A percentile compares a stretch with the other conserved stretches of the same genome.
These are phyloP conservation scores for Dynastes hyllus DNA, from an alignment of 2,888 invertebrate genomes.

Conservation along the genomic window DNA sequence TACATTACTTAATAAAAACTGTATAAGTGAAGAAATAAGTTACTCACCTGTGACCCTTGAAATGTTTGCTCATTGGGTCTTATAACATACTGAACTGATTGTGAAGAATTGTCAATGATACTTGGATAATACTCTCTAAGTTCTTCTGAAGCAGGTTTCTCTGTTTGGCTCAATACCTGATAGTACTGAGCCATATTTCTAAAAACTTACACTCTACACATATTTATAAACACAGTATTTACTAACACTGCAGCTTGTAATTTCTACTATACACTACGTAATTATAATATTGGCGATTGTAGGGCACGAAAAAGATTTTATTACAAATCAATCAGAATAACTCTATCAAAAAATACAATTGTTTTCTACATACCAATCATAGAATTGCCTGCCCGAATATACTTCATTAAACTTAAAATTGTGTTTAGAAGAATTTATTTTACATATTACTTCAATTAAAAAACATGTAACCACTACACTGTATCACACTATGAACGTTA, in stretches of 20 bases:
- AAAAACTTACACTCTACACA: slow-evolving; percentile 50
- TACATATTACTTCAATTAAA: slow-evolving; percentile 29
- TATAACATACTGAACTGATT: slow-evolving; percentile 67
- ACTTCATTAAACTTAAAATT: slow-evolving; percentile 13
- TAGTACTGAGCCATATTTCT: slow-evolving; percentile 81
- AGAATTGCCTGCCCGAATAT: slow-evolving; percentile 29
- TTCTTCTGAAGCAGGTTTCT: slow-evolving; percentile 75
- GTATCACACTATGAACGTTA: slow-evolving; percentile 41
- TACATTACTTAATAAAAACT: slow-evolving; percentile 39
- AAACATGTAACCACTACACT: slow-evolving; percentile 42
- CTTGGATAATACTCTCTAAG: slow-evolving; percentile 79
- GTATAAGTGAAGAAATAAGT: slow-evolving; percentile 15
- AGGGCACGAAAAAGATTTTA: slow-evolving; percentile 25
- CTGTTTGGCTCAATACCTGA: slow-evolving; percentile 77
- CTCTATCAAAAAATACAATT: slow-evolving; percentile 43
- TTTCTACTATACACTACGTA: slow-evolving; percentile 20
- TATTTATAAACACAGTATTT: slow-evolving; percentile 44
- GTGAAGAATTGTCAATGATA: slow-evolving; percentile 69
- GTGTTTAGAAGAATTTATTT: slow-evolving; percentile 21
- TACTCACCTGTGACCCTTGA: slow-evolving; percentile 62
- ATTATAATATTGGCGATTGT: slow-evolving; percentile 24
- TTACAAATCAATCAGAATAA: slow-evolving; percentile 47
- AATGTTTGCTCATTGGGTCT: slow-evolving; percentile 63
- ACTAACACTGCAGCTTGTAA: slow-evolving; percentile 20
- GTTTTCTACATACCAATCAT: slow-evolving; percentile 46